Conservation (phyloP, 2,888 invertebrate genomes). For the Idaea dimidiata region DNA sequence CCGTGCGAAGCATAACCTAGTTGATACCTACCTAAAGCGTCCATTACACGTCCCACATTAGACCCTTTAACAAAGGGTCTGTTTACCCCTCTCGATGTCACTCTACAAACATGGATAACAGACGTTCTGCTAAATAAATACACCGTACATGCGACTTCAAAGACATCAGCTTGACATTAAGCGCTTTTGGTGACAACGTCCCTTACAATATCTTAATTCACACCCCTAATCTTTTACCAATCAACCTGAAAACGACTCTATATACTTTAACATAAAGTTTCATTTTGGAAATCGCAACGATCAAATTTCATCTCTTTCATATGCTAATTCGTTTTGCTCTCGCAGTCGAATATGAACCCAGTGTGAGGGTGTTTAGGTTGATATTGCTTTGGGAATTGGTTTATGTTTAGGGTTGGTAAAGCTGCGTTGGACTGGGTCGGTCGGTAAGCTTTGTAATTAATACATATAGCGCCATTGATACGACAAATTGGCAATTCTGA, state of each 20-base stretch:
- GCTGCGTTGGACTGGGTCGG: neutral
- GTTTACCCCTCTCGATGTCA: neutral
- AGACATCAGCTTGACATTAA: constrained; percentile 73
- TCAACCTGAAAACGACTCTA: neutral
- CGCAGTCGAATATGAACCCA: neutral
- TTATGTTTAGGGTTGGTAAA: neutral
- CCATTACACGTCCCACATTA: neutral
- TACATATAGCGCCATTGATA: constrained; percentile 74
- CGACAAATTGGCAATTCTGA: constrained; percentile 60
- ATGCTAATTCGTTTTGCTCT: neutral
- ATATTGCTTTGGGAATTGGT: constrained; percentile 7
- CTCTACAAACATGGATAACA: neutral
- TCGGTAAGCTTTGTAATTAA: constrained; percentile 66
- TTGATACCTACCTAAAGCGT: neutral
- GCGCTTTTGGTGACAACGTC: constrained; percentile 51
- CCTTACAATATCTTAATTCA: constrained; percentile 76
- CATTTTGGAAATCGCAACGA: neutral
- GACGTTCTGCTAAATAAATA: constrained; percentile 29
- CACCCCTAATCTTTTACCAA: constrained; percentile 60
- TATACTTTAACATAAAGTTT: neutral
- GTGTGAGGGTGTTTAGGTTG: neutral
- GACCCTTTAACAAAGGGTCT: neutral
- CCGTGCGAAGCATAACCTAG: neutral
- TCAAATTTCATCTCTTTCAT: constrained; percentile 1
- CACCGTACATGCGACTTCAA: constrained; percentile 60